Conservation (phyloP, 2,888 invertebrate species). For the Mesodorylaimus sp. region DNA sequence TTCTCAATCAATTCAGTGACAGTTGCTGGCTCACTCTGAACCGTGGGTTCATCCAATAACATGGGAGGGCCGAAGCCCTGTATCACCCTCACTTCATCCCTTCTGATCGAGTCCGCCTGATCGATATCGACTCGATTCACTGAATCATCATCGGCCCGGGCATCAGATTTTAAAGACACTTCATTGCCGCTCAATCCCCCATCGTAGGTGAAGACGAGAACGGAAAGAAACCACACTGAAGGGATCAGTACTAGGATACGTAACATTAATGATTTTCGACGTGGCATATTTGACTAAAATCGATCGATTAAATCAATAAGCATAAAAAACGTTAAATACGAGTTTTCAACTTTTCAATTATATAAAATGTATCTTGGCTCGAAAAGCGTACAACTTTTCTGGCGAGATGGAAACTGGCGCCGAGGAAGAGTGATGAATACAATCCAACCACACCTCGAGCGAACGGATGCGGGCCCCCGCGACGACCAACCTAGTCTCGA, state of each 20-base stretch:
- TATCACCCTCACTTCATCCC: constrained; percentile 10
- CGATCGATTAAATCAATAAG: no score
- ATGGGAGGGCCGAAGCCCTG: background rate
- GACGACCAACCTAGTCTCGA: no score
- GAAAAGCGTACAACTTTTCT: no score
- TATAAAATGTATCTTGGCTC: no score
- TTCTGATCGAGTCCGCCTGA: background rate
- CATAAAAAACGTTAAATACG: no score
- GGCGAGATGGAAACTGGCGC: no score
- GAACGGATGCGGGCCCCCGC: no score
- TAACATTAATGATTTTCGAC: constrained; percentile 11
- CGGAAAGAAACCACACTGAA: constrained; percentile 22
- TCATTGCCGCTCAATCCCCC: constrained; percentile 6
- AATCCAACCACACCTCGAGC: no score
- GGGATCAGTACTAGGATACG: constrained; percentile 23
- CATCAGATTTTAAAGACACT: background rate
- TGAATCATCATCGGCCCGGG: background rate
- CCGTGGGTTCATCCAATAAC: background rate
- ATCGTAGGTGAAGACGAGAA: constrained; percentile 21
- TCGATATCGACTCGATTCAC: background rate
- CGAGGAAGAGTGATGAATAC: no score
- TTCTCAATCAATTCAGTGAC: no score
- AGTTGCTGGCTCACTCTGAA: background rate
- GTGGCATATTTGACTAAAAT: no score
- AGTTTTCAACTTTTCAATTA: no score